These are phyloP conservation scores for Tinea trinotella DNA, from an alignment of 2,888 invertebrate genomes.

Conservation along the genomic window DNA sequence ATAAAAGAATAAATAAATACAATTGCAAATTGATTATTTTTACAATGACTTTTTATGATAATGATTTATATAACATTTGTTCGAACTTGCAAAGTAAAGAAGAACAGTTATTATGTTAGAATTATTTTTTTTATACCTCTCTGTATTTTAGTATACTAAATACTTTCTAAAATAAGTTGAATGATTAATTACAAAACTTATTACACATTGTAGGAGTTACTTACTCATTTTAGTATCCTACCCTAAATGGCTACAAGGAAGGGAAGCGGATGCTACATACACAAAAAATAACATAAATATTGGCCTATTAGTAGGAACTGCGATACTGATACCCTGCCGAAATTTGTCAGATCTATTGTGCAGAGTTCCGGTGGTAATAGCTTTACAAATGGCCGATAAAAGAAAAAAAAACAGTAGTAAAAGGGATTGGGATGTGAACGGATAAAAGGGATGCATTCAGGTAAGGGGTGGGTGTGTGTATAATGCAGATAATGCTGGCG, in stretches of 20 bases:
- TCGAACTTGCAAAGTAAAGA: no score
- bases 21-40: no score
- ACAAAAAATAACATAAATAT: constrained; percentile 60
- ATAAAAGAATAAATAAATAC: no score
- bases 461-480: constrained; percentile 51
- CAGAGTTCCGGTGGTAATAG: constrained; percentile 61
- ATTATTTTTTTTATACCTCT: no score
- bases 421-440: constrained; percentile 38
- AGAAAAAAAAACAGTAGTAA: constrained; percentile 43
- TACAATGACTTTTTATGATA: no score
- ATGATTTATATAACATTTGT: no score
- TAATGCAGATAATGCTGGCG: background rate
- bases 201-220: no score
- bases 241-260: background rate
- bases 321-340: constrained; percentile 57
- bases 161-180: no score
- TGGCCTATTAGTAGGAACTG: constrained; percentile 63
- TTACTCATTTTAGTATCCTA: no score
- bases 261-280: constrained; percentile 47
- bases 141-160: no score
- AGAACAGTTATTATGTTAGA: no score
- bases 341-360: constrained; percentile 59
- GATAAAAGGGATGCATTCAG: constrained; percentile 51
- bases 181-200: no score
- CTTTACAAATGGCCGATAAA: constrained; percentile 43